Percentiles rank a stretch among this genome's conserved stretches.
phyloP scores from a whole-genome alignment of 2,797 vertebrate genomes.

The Sebastes iracundus region DNA sequence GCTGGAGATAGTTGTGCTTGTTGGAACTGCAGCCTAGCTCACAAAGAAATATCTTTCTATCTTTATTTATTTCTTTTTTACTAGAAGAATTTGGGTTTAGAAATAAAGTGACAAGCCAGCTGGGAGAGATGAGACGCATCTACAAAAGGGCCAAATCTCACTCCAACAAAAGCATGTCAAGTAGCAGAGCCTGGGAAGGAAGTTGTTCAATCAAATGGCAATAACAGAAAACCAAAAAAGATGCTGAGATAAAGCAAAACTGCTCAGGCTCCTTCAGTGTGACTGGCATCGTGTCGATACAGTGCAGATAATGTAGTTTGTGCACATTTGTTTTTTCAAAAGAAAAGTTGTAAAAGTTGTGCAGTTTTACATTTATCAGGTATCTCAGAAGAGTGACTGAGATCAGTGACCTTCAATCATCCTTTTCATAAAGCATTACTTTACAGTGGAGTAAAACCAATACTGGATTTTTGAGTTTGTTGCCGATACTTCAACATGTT shows the following conservation, averaged over 20 bases:
- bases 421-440: not conserved
- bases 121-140: slow-evolving; percentile 30
- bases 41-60: slow-evolving; percentile 46
- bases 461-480: no score
- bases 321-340: not conserved
- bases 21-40: slow-evolving; percentile 43
- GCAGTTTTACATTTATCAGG: not conserved
- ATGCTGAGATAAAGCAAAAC: slow-evolving; percentile 31
- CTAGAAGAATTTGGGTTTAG: slow-evolving; percentile 37
- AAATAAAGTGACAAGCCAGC: slow-evolving; percentile 37
- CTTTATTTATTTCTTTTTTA: not conserved
- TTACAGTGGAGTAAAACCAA: not conserved
- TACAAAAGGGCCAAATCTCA: slow-evolving; percentile 7
- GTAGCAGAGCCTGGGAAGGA: slow-evolving; percentile 14
- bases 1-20: slow-evolving; percentile 74
- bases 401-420: not conserved
- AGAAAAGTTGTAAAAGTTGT: not conserved
- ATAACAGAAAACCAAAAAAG: slow-evolving; percentile 38
- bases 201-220: slow-evolving; percentile 19
- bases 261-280: not conserved
- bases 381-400: not conserved
- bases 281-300: slow-evolving; percentile 9
- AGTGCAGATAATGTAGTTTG: not conserved
- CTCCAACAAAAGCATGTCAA: slow-evolving; percentile 26
- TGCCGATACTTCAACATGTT: no score